Percentiles rank a stretch among this genome's conserved stretches.
Conservation (phyloP, 2,113 vertebrate genomes). For the Heptranchias perlo region DNA sequence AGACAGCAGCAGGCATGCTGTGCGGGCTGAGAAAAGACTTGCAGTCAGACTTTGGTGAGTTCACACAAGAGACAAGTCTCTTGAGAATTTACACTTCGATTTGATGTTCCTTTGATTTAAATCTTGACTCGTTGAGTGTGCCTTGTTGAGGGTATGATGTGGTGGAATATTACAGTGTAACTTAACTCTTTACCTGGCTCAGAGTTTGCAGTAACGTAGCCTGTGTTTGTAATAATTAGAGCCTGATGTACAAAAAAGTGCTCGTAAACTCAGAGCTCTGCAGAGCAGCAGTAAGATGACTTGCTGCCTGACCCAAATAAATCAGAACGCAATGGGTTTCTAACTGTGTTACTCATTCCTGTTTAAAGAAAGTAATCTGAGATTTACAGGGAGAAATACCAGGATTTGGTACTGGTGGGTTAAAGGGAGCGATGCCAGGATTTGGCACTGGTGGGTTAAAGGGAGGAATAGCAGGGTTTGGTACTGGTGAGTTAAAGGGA, state of each 20-base stretch:
- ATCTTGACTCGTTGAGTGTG: constrained; percentile 43
- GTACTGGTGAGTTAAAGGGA: too few species aligned
- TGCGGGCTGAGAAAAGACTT: constrained; percentile 70
- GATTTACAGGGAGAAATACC: background rate
- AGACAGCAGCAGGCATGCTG: constrained; percentile 60
- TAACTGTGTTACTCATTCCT: background rate
- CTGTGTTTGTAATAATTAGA: background rate
- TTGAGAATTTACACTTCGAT: background rate
- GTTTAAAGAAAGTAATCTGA: background rate
- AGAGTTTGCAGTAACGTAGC: background rate
- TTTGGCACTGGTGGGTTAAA: background rate
- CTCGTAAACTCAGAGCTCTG: background rate
- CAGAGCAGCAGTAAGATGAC: background rate
- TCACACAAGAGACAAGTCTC: too few species aligned
- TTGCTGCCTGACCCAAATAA: background rate
- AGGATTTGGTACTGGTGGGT: too few species aligned
- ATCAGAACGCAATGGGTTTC: background rate
- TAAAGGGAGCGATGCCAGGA: background rate
- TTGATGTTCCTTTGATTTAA: background rate
- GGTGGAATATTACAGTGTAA: background rate
- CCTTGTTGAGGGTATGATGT: constrained; percentile 38
- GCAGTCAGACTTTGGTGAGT: constrained; percentile 67
- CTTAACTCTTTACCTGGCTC: background rate
- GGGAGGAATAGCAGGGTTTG: background rate
- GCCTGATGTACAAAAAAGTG: background rate